phyloP scores from a whole-genome alignment of 2,888 invertebrate species.

The Dolomedes plantarius region DNA sequence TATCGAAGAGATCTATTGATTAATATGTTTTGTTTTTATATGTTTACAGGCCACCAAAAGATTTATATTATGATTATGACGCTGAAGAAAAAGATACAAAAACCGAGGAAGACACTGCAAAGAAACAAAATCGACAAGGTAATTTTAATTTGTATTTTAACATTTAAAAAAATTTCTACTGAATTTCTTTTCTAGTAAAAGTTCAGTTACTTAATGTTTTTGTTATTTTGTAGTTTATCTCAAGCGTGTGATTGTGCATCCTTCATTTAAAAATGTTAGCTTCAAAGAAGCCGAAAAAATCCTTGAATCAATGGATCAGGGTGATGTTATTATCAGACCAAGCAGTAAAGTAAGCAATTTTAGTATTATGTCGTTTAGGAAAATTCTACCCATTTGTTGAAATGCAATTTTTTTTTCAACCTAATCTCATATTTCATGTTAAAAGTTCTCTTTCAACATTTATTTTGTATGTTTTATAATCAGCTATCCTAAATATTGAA shows the following conservation, averaged over 20 bases:
- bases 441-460: background rate
- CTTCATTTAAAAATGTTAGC: slow-evolving; percentile 96
- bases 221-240: slow-evolving; percentile 86
- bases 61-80: slow-evolving; percentile 93
- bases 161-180: too few relatives aligned
- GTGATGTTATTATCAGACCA: slow-evolving; percentile 96
- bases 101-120: slow-evolving; percentile 85
- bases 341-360: slow-evolving; percentile 86
- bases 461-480: too few relatives aligned
- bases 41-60: slow-evolving; percentile 86
- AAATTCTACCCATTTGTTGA: too few relatives aligned
- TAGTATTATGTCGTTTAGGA: too few relatives aligned
- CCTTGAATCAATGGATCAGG: slow-evolving; percentile 94
- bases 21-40: background rate
- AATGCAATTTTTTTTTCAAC: too few relatives aligned
- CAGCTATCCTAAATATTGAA: too few relatives aligned
- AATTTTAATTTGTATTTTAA: background rate
- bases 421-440: background rate
- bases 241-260: slow-evolving; percentile 97
- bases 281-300: slow-evolving; percentile 93
- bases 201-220: too few relatives aligned
- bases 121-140: slow-evolving; percentile 85
- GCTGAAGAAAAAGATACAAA: slow-evolving; percentile 87
- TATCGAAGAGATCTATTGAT: background rate
- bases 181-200: background rate